A percentile compares a stretch with the other conserved stretches of the same genome.
Evolutionary conservation across 2,888 invertebrate genomes (phyloP).

Genomic region (Cheilosia urbana): DNA sequence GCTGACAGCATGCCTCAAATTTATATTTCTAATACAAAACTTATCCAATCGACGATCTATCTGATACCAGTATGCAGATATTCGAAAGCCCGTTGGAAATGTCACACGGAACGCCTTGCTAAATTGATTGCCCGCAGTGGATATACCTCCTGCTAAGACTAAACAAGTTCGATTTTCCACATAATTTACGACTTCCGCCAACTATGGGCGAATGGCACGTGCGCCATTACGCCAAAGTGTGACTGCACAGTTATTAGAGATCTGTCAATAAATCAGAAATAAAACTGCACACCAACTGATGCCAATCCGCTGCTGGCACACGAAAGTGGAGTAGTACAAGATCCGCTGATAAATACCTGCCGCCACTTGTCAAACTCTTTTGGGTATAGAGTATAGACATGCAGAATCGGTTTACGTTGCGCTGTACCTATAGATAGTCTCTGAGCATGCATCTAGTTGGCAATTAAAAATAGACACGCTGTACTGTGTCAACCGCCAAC

Average conservation of each 20-base stretch:
- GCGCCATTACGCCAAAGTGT: constrained; percentile 47
- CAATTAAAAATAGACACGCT: constrained; percentile 54
- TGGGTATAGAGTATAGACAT: constrained; percentile 7
- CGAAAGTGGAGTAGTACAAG: constrained; percentile 55
- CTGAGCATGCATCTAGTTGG: constrained; percentile 48
- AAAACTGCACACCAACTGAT: not conserved
- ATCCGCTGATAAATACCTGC: constrained; percentile 66
- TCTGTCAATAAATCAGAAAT: constrained; percentile 60
- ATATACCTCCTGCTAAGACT: constrained; percentile 20
- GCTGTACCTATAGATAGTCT: not conserved
- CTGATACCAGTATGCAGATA: constrained; percentile 32
- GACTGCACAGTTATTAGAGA: constrained; percentile 54
- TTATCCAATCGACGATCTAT: constrained; percentile 45
- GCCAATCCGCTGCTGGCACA: not conserved
- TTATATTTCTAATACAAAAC: not conserved
- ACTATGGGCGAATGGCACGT: constrained; percentile 23
- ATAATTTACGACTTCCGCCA: constrained; percentile 55
- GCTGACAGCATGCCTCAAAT: constrained; percentile 25
- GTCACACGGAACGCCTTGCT: constrained; percentile 57
- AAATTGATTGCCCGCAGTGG: constrained; percentile 29
- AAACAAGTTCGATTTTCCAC: constrained; percentile 6
- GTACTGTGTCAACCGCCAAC: constrained; percentile 51
- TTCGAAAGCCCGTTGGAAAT: constrained; percentile 45
- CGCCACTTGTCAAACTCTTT: constrained; percentile 51
- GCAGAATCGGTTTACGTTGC: constrained; percentile 32